Conservation (phyloP, 2,797 vertebrate species). For the Enteromius treurensis region DNA sequence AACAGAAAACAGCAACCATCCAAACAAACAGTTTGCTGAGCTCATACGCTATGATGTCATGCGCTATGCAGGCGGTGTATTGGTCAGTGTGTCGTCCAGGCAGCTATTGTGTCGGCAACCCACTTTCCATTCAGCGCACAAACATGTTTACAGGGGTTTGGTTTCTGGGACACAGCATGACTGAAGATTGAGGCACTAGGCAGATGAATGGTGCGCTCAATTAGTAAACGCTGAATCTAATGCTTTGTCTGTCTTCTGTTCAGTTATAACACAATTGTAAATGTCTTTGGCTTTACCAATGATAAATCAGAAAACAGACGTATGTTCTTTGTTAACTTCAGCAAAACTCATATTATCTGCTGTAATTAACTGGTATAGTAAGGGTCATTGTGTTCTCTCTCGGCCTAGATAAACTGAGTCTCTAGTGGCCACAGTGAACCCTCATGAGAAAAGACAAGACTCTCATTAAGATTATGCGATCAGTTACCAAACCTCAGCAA, state of each 20-base stretch:
- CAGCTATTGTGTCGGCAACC: constrained; percentile 65
- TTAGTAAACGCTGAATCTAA: background rate
- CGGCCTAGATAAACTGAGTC: background rate
- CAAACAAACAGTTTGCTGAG: constrained; percentile 30
- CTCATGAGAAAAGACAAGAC: constrained; percentile 6
- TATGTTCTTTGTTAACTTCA: background rate
- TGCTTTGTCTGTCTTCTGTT: background rate
- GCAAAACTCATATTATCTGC: background rate
- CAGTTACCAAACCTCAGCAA: background rate
- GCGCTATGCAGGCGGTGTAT: constrained; percentile 64
- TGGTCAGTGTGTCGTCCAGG: constrained; percentile 58
- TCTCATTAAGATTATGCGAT: background rate
- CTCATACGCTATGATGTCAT: constrained; percentile 63
- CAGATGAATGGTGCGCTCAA: background rate
- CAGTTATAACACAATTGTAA: background rate
- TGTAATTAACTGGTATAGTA: constrained; percentile 2
- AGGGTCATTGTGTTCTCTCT: constrained; percentile 12
- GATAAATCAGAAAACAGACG: background rate
- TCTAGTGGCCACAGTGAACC: background rate
- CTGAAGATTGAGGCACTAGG: background rate
- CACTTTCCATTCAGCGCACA: constrained; percentile 65
- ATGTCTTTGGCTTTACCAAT: background rate
- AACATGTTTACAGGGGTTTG: constrained; percentile 48
- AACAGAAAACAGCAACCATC: background rate
- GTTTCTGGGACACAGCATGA: constrained; percentile 31